Base-by-base conservation (phyloP, 2,797 vertebrate species). In the Galagoides demidoff region DNA sequence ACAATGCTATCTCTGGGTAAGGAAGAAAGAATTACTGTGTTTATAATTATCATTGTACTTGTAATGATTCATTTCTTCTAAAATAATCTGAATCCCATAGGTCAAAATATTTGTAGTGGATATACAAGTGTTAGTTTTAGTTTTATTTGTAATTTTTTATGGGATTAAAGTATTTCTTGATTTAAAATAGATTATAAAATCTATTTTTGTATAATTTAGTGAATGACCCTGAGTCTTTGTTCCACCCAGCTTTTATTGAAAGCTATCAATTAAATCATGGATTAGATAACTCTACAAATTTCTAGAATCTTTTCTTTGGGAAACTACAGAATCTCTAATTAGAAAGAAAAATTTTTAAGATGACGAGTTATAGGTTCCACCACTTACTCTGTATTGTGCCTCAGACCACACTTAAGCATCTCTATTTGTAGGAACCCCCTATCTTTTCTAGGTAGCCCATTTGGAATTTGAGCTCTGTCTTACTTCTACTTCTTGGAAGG, bases 61-160 rank as follows among this genome's bases (percentile, higher is more conserved):
- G 34, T 71, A 66, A 93, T 92, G 27, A 74, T 64, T 68, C 61
- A 85, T 78, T 92, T 83, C 59, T 86, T 93, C 37, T 88, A 94
- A 86, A 93, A 59, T 45, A 87, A 92, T 52, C 39, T 82, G 66
- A 95, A 93, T 11, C 17, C 64, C 73, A 84, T 31, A 45, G 45
- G 34, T 16, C 6, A 85, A 77, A 81, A 92, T 63, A 34, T 96
- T 91, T n/a, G 19, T 66, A 63, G 49, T 90, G n/a, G 5, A 16
- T 81, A 31, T 49, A n/a, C 13, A 23, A 52, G 0, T 79, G 1
- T 52, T 84, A 9, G 3, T 89, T 96, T 23, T 83, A 59, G 7
- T 45, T 87, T 93, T 92, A 17, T 81, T 8, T 85, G 10, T 77
- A 74, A 17, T 70, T 45, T 70, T 43, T 78, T 22, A 31, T 57